A percentile compares a stretch with the other conserved stretches of the same genome.
These are phyloP conservation scores for Glyptemys insculpta DNA, from an alignment of 2,797 vertebrate species.

Conservation along the genomic window DNA sequence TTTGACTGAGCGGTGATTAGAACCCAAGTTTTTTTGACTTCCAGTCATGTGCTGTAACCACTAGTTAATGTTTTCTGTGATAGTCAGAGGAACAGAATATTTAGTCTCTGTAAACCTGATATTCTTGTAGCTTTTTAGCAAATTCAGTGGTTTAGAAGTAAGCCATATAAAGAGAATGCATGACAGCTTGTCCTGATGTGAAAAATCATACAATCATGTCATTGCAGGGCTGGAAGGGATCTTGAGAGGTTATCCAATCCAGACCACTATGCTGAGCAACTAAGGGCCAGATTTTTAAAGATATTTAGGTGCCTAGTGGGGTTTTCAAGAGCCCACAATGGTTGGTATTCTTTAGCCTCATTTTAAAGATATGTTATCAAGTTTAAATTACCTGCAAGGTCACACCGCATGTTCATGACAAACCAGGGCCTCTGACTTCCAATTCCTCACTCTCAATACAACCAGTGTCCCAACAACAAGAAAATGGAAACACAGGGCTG, in stretches of 20 bases:
- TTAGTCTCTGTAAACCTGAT: neutral
- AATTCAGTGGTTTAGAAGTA: neutral
- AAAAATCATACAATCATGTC: neutral
- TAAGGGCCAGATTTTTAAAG: neutral
- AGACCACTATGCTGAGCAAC: neutral
- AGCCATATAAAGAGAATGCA: neutral
- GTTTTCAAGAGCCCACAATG: neutral
- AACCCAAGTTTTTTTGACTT: neutral
- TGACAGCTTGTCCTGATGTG: neutral
- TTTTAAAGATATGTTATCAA: neutral
- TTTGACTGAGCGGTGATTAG: neutral
- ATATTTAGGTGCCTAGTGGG: neutral
- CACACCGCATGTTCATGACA: neutral
- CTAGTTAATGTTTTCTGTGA: neutral
- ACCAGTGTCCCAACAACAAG: neutral
- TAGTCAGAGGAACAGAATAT: neutral
- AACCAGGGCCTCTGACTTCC: neutral
- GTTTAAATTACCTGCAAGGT: neutral
- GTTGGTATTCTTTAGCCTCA: neutral
- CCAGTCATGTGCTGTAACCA: neutral
- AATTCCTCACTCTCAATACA: neutral
- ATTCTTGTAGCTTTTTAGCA: accelerated
- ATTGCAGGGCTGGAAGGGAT: neutral
- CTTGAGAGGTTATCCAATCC: neutral
- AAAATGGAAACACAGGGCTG: neutral